Base-by-base conservation (phyloP, 2,113 vertebrate species). In the Accipiter virgatus region DNA sequence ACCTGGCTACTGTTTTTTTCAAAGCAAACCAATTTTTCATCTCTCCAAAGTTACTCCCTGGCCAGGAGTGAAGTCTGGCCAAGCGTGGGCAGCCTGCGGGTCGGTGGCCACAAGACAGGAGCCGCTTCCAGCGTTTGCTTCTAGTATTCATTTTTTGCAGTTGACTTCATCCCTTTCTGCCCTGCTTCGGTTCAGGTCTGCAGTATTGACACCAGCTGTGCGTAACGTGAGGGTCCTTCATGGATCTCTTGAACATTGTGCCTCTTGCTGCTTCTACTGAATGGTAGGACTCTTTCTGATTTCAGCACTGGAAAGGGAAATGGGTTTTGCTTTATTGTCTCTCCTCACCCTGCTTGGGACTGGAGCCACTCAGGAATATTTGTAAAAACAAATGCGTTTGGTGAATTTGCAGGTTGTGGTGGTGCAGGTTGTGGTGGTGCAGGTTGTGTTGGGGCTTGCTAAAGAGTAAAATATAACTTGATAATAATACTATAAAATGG, bases 1-100 rank as follows among this genome's bases (percentile, higher is more conserved):
- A 31, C 20, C 40, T 61, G n/a, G 13, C 26, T 27, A 20, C 42
- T 61, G 11, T 11, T 45, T 63, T 53, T 43, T 65, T 38, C 21
- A 72, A 16, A 40, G 66, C 29, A 72, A 66, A 40, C 16, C 34
- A 12, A 7, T 36, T 82, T 73, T 38, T 67, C 5, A 20, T 36
- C 66, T 79, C 13, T 40, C 26, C 22, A 15, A 16, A 61, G n/a
- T 55, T 34, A 8, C 13, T 61, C 22, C 31, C 8, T 72, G 40
- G 17, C 45, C 34, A 42, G 58, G 12, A 32, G 20, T 13, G 31
- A 55, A 16, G 45, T 23, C 48, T 63, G 27, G 7, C 14, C 1
- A 10, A 53, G 25, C 1, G 1, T 0, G 14, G 29, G 52, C 32
- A 38, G 25, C 53, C 18, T 29, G 31, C 0, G 10, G 32, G 29